Percentiles rank a stretch among this genome's conserved stretches.
Conservation (phyloP, 2,113 vertebrate species). For the Vulpes ferrilata region DNA sequence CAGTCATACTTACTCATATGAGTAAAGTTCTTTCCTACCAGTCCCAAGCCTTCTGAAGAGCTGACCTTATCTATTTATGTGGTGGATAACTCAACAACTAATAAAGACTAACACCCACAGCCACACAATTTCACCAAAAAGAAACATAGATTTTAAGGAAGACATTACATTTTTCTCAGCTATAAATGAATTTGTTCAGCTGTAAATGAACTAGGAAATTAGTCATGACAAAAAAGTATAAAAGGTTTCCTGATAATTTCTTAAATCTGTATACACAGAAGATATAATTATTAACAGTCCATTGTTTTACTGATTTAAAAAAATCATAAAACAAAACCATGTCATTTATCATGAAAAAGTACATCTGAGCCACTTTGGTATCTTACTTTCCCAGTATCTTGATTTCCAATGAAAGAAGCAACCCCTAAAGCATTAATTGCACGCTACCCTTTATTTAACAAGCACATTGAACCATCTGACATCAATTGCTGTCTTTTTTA, state of each 20-base stretch:
- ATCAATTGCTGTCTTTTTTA: slow-evolving; percentile 25
- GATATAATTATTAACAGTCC: not conserved
- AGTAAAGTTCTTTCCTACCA: slow-evolving; percentile 19
- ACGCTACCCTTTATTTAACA: slow-evolving; percentile 60
- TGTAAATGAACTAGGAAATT: not conserved
- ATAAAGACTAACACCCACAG: not conserved
- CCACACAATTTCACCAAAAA: not conserved
- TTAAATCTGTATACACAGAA: not conserved
- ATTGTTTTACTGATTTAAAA: slow-evolving; percentile 30
- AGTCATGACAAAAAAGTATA: not conserved
- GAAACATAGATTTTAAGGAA: slow-evolving; percentile 4
- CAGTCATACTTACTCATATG: not conserved
- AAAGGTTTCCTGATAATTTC: not conserved
- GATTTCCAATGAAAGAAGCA: slow-evolving; percentile 7
- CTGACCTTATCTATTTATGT: not conserved
- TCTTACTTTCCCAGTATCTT: slow-evolving; percentile 24
- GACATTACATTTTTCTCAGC: slow-evolving; percentile 6
- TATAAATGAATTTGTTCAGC: not conserved
- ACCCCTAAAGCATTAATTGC: slow-evolving; percentile 14
- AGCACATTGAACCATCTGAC: slow-evolving; percentile 8
- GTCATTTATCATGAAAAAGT: slow-evolving; percentile 9
- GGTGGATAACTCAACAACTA: slow-evolving; percentile 8
- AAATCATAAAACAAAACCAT: slow-evolving; percentile 37
- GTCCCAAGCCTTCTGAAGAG: slow-evolving; percentile 26
- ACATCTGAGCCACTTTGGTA: not conserved